A percentile compares a stretch with the other conserved stretches of the same genome.
Conservation (phyloP, 2,888 invertebrate species). For the Limenitis camilla region DNA sequence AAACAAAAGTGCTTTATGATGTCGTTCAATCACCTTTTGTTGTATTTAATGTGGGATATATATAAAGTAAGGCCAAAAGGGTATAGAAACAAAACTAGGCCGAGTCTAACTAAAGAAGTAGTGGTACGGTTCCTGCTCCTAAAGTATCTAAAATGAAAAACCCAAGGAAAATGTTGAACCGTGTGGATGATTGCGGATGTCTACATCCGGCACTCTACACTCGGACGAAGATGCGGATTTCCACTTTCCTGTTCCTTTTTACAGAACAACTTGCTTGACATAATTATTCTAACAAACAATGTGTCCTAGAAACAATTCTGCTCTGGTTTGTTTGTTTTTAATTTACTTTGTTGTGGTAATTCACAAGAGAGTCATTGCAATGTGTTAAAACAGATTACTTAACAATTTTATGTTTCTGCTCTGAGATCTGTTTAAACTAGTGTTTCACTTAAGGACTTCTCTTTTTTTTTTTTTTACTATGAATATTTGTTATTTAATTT, state of each 20-base stretch:
- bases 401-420: no score
- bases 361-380: no score
- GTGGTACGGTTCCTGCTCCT: neutral
- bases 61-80: no score
- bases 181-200: conserved; percentile 33
- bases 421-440: no score
- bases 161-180: conserved; percentile 8
- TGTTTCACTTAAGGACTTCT: no score
- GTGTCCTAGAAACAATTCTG: neutral
- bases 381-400: no score
- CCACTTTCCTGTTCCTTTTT: conserved; percentile 32
- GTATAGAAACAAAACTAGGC: neutral
- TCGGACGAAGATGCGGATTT: conserved; percentile 36
- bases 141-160: neutral
- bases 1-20: neutral
- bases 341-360: no score
- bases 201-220: conserved; percentile 40
- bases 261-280: conserved; percentile 4
- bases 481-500: no score
- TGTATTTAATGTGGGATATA: no score
- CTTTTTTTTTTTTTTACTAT: no score
- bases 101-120: neutral
- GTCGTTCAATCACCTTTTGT: no score
- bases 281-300: conserved; percentile 4
- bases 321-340: neutral